Percentiles rank a stretch among this genome's conserved stretches.
Conservation (phyloP, 2,113 vertebrate species). For the Lepus americanus region DNA sequence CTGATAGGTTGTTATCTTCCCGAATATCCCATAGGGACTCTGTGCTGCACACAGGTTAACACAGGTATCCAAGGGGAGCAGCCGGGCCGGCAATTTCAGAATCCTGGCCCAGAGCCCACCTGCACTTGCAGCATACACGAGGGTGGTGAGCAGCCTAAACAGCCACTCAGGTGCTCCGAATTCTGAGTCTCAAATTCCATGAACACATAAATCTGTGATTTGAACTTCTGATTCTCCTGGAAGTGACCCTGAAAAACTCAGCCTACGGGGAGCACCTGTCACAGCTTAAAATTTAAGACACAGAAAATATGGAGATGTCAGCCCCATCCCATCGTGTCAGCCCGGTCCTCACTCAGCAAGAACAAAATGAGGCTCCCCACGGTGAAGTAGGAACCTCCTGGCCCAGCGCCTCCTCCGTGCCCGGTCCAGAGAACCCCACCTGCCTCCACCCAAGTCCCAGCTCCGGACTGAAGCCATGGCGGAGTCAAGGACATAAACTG, state of each 20-base stretch:
- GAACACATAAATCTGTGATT: not conserved
- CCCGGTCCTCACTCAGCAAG: not conserved
- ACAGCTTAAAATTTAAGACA: not conserved
- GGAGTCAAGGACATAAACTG: not conserved
- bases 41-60: not conserved
- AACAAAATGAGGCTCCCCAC: not conserved
- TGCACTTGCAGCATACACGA: not conserved
- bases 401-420: not conserved
- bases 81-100: not conserved
- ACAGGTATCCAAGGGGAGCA: not conserved
- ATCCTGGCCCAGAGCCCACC: not conserved
- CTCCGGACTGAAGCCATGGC: not conserved
- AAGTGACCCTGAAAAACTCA: conserved; percentile 7
- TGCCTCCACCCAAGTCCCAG: not conserved
- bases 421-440: not conserved
- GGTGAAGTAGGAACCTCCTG: not conserved
- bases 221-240: not conserved
- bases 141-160: not conserved
- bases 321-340: not conserved
- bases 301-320: not conserved
- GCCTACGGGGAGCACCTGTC: no score
- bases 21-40: not conserved
- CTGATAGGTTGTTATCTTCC: not conserved
- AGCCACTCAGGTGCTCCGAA: not conserved
- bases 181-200: not conserved